phyloP scores from a whole-genome alignment of 2,888 invertebrate species.

The Heteromurus nitidus region DNA sequence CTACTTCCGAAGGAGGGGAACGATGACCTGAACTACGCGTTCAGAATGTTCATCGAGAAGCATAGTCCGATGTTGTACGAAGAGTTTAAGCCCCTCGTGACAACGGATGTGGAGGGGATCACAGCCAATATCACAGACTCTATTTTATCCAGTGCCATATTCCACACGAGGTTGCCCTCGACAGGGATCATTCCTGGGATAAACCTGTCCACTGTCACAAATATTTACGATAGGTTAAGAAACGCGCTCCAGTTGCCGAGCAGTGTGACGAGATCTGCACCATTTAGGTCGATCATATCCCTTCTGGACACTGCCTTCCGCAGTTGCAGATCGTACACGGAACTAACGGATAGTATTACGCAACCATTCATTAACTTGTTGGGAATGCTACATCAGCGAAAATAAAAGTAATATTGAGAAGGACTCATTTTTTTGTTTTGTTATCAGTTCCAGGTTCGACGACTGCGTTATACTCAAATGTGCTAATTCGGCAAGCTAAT shows the following conservation, averaged over 20 bases:
- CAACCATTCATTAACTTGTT: constrained; percentile 64
- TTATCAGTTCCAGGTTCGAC: no score
- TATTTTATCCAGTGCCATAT: constrained; percentile 59
- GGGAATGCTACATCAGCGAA: constrained; percentile 50
- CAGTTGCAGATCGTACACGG: constrained; percentile 61
- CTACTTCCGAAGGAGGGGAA: constrained; percentile 57
- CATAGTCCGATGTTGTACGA: constrained; percentile 62
- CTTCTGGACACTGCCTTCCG: constrained; percentile 61
- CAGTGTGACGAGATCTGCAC: constrained; percentile 52
- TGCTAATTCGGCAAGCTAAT: no score
- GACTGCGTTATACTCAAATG: no score
- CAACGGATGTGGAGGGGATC: constrained; percentile 52
- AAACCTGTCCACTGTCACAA: constrained; percentile 58
- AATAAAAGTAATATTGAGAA: neutral
- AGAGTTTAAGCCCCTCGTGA: constrained; percentile 60
- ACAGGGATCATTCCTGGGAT: constrained; percentile 61
- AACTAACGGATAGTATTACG: constrained; percentile 61
- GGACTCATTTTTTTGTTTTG: no score
- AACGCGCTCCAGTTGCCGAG: constrained; percentile 57
- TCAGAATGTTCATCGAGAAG: constrained; percentile 61
- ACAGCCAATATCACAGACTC: constrained; percentile 62
- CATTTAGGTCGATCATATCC: constrained; percentile 58
- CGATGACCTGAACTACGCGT: constrained; percentile 60
- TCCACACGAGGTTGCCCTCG: constrained; percentile 58
- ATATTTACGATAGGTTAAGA: constrained; percentile 63